Conservation (phyloP, 2,797 vertebrate genomes). For the Bradypodion ventrale region DNA sequence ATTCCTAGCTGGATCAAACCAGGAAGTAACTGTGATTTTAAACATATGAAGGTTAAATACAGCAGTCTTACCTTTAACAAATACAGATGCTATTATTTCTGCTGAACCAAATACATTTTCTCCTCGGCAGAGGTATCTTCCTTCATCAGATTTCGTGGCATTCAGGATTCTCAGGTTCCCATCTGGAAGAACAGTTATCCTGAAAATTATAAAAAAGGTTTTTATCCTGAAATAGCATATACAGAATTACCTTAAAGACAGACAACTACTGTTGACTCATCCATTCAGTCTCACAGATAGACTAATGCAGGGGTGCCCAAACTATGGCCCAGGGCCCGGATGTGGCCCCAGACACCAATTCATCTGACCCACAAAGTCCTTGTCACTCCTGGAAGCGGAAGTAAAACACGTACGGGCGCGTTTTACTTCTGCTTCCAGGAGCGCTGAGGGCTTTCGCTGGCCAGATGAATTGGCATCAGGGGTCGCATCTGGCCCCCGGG, state of each 20-base stretch:
- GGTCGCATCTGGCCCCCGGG: no score
- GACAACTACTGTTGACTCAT: constrained; percentile 2
- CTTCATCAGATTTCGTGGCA: constrained; percentile 91
- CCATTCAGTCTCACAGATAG: constrained; percentile 46
- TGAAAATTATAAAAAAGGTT: constrained; percentile 74
- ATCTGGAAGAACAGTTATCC: constrained; percentile 90
- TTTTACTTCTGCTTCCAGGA: no score
- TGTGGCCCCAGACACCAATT: no score
- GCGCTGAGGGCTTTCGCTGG: no score
- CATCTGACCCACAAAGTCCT: no score
- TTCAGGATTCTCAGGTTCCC: constrained; percentile 91
- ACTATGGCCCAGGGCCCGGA: no score
- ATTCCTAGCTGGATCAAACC: neutral
- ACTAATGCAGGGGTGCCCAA: no score
- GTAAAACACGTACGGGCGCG: no score
- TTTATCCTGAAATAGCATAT: constrained; percentile 36
- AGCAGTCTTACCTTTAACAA: constrained; percentile 90
- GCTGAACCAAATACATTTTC: constrained; percentile 94
- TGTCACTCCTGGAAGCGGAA: no score
- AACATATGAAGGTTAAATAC: neutral
- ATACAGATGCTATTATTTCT: constrained; percentile 87
- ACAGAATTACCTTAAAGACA: constrained; percentile 19
- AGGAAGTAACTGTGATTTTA: neutral
- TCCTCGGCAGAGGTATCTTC: constrained; percentile 88
- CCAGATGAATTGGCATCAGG: no score